A percentile compares a stretch with the other conserved stretches of the same genome.
Conservation (phyloP, 2,888 invertebrate genomes). For the Clanis bilineata region DNA sequence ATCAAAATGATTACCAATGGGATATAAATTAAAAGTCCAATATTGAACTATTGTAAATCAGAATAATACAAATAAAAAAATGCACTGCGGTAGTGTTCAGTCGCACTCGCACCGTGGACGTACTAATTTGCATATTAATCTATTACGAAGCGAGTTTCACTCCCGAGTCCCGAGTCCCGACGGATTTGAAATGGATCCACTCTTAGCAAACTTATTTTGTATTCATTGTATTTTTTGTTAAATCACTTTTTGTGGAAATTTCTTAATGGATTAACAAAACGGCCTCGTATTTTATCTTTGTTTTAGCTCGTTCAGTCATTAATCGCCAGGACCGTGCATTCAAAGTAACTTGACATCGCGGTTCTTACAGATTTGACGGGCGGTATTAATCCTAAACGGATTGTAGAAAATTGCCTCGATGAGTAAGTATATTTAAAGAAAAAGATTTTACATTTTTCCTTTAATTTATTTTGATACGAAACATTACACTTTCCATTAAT, state of each 20-base stretch:
- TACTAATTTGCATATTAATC: slow-evolving; percentile 37
- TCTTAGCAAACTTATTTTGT: slow-evolving; percentile 19
- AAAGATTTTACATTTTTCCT: neutral
- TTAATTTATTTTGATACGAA: neutral
- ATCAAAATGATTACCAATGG: no score
- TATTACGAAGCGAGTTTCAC: slow-evolving; percentile 29
- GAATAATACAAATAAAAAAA: neutral
- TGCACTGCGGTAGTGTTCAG: neutral
- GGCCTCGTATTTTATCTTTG: neutral
- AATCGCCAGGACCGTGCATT: neutral
- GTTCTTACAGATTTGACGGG: slow-evolving; percentile 5
- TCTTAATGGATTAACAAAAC: slow-evolving; percentile 18
- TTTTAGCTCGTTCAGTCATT: neutral
- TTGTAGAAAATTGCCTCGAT: neutral
- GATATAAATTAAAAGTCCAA: no score
- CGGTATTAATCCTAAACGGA: neutral
- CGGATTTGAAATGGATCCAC: slow-evolving; percentile 25
- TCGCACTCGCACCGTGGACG: neutral
- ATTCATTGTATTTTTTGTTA: slow-evolving; percentile 9
- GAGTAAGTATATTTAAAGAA: neutral
- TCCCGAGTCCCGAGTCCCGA: no score
- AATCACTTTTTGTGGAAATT: slow-evolving; percentile 13
- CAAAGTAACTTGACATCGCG: neutral
- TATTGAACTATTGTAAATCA: neutral
- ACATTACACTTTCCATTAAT: neutral